Evolutionary conservation across 2,888 invertebrate genomes (phyloP).

Genomic region (Coelopa pilipes): DNA sequence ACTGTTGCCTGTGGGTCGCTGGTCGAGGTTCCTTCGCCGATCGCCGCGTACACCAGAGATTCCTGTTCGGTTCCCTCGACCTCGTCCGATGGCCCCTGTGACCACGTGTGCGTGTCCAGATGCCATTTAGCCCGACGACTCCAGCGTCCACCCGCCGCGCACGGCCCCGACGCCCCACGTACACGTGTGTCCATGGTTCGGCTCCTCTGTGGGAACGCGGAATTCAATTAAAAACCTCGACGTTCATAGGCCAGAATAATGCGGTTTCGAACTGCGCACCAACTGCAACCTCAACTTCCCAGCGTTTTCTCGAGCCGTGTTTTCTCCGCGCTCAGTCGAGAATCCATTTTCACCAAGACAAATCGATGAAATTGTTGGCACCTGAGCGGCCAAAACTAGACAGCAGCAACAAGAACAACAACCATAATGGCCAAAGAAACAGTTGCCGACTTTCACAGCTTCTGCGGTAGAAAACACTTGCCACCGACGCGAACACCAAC

Average conservation of each 20-base stretch:
- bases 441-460: slow-evolving; percentile 42
- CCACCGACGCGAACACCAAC: slow-evolving; percentile 20
- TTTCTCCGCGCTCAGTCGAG: background rate
- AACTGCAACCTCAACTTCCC: slow-evolving; percentile 2
- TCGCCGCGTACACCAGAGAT: too few relatives aligned
- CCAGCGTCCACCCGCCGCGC: slow-evolving; percentile 39
- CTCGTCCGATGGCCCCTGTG: background rate
- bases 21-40: too few relatives aligned
- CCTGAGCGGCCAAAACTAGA: slow-evolving; percentile 46
- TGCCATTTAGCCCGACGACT: slow-evolving; percentile 39
- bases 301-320: too few relatives aligned
- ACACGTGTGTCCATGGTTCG: slow-evolving; percentile 34
- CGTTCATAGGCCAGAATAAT: background rate
- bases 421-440: background rate
- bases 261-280: background rate
- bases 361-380: slow-evolving; percentile 51
- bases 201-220: slow-evolving; percentile 36
- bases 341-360: slow-evolving; percentile 44
- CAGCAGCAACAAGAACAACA: slow-evolving; percentile 1
- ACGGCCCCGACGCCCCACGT: too few relatives aligned
- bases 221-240: slow-evolving; percentile 28
- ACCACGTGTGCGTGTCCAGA: slow-evolving; percentile 7
- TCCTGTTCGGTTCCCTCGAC: too few relatives aligned
- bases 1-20: too few relatives aligned
- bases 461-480: slow-evolving; percentile 22